Percentiles rank a stretch among this genome's conserved stretches.
Evolutionary conservation across 2,113 vertebrate genomes (phyloP).

Genomic region (Paracanthobrama guichenoti): DNA sequence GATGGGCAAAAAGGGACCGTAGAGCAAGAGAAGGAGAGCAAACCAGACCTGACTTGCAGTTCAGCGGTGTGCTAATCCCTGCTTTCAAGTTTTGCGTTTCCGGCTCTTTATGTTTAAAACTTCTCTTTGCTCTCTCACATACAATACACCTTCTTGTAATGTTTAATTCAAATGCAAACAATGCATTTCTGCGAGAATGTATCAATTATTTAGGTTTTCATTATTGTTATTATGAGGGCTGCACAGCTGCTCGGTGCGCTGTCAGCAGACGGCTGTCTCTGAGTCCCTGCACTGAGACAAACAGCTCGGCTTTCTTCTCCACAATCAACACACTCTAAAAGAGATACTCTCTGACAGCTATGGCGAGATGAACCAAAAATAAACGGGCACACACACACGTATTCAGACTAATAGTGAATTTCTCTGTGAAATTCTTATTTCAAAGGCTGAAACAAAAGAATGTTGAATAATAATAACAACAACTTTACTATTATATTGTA

Average conservation of each 20-base stretch:
- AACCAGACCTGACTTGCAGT: constrained; percentile 36
- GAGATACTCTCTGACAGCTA: constrained; percentile 61
- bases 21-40: background rate
- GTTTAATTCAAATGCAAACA: constrained; percentile 67
- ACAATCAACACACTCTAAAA: constrained; percentile 58
- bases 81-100: constrained; percentile 40
- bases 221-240: constrained; percentile 58
- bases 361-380: constrained; percentile 55
- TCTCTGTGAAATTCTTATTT: background rate
- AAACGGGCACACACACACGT: constrained; percentile 16
- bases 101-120: constrained; percentile 33
- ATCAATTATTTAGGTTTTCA: constrained; percentile 65
- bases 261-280: constrained; percentile 41
- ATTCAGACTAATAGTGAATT: constrained; percentile 29
- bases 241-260: constrained; percentile 46
- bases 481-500: too few species aligned
- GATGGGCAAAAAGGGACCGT: background rate
- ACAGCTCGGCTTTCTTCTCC: constrained; percentile 47
- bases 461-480: background rate
- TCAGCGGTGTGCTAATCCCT: background rate
- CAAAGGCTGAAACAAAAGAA: background rate
- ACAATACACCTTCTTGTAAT: constrained; percentile 53
- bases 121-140: constrained; percentile 45
- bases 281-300: constrained; percentile 47
- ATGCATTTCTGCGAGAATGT: constrained; percentile 56